A percentile compares a stretch with the other conserved stretches of the same genome.
phyloP scores from a whole-genome alignment of 2,888 invertebrate genomes.

The Drosophila tanythrix region DNA sequence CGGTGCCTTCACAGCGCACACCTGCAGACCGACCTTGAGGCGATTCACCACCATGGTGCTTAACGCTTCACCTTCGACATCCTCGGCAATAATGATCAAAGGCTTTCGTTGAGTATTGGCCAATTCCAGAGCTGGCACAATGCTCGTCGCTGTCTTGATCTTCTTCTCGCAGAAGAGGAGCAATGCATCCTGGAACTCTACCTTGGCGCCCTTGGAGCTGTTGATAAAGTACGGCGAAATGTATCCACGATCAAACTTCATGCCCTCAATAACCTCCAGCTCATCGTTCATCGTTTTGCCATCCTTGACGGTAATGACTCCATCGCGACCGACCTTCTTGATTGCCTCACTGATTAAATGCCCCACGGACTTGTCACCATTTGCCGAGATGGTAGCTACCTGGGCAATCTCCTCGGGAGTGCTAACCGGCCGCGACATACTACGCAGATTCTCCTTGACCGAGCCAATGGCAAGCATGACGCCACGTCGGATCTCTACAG shows the following conservation, averaged over 20 bases:
- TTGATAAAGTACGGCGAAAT: conserved; percentile 99
- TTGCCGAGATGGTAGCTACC: conserved; percentile 99
- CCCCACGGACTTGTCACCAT: conserved; percentile 97
- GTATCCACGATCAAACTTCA: conserved; percentile 99
- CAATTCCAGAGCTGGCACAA: conserved; percentile 97
- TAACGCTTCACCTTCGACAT: conserved; percentile 97
- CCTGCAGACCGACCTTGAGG: conserved; percentile 95
- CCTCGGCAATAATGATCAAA: conserved; percentile 96
- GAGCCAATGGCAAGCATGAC: conserved; percentile 97
- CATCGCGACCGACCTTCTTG: conserved; percentile 98
- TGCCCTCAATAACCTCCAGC: conserved; percentile 97
- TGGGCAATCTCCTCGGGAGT: conserved; percentile 99
- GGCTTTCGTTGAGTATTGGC: conserved; percentile 97
- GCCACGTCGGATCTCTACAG: conserved; percentile 96
- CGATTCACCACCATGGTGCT: conserved; percentile 96
- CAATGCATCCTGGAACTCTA: conserved; percentile 98
- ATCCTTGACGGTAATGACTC: conserved; percentile 99
- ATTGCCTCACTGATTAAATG: conserved; percentile 97
- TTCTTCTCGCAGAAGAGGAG: conserved; percentile 98
- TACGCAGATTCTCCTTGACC: conserved; percentile 93
- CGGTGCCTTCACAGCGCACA: conserved; percentile 97
- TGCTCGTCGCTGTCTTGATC: conserved; percentile 96
- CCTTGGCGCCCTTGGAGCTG: conserved; percentile 97
- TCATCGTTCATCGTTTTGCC: conserved; percentile 98
- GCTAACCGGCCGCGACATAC: conserved; percentile 95